Conservation (phyloP, 2,113 vertebrate species). For the Chionis minor region DNA sequence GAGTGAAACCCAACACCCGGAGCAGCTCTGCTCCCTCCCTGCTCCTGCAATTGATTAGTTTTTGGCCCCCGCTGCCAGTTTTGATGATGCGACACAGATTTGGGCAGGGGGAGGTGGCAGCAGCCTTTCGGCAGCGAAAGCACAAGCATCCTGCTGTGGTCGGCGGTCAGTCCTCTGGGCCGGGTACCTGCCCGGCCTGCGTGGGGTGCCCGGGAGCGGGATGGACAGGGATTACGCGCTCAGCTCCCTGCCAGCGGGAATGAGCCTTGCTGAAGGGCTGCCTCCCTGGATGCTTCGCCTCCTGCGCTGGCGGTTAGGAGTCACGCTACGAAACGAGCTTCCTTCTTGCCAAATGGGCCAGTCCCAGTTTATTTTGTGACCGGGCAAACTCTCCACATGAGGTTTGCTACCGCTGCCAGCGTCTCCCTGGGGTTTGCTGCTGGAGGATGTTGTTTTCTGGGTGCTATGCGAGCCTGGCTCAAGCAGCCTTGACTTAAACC, state of each 20-base stretch:
- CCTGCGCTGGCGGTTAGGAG: background rate
- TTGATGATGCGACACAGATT: background rate
- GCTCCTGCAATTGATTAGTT: background rate
- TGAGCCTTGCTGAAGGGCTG: background rate
- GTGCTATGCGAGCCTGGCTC: background rate
- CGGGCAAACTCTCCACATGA: background rate
- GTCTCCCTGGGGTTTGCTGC: background rate
- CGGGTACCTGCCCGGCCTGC: fast-evolving
- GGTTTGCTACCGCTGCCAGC: background rate
- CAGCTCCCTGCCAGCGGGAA: background rate
- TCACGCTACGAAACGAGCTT: background rate
- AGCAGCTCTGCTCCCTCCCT: background rate
- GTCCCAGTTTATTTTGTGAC: background rate
- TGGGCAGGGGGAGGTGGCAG: background rate
- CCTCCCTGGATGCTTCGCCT: fast-evolving
- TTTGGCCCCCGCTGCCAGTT: background rate
- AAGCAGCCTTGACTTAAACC: background rate
- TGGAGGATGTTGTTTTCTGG: background rate
- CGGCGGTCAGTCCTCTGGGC: fast-evolving
- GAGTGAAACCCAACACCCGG: background rate
- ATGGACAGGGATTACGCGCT: fast-evolving
- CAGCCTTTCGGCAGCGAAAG: background rate
- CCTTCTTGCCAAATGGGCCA: background rate
- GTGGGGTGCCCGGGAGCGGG: background rate
- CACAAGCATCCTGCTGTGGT: fast-evolving